Conservation (phyloP, 2,888 invertebrate genomes). For the Petrophora chlorosata region DNA sequence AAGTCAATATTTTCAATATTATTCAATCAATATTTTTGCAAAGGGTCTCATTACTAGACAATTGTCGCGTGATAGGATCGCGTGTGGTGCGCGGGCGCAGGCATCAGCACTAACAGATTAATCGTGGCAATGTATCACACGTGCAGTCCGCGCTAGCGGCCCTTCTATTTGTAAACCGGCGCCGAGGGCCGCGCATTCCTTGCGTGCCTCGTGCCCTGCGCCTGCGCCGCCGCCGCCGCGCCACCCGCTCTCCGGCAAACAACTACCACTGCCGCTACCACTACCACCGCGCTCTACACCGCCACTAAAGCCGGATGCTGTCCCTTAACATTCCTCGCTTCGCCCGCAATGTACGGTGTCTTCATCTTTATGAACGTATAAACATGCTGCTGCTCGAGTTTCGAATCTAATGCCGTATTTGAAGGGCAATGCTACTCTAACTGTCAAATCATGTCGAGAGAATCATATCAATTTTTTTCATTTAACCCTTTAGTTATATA, state of each 20-base stretch:
- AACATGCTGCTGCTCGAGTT: constrained; percentile 35
- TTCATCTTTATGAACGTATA: constrained; percentile 22
- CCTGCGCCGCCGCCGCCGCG: constrained; percentile 47
- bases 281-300: constrained; percentile 48
- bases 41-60: constrained; percentile 44
- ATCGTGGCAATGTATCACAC: constrained; percentile 78
- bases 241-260: constrained; percentile 45
- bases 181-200: constrained; percentile 81
- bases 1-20: too few species aligned
- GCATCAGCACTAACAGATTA: constrained; percentile 74
- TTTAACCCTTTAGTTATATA: constrained; percentile 43
- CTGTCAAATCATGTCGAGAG: constrained; percentile 64
- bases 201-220: constrained; percentile 72
- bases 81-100: constrained; percentile 57
- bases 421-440: constrained; percentile 60
- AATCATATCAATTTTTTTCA: constrained; percentile 60
- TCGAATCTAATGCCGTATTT: constrained; percentile 53
- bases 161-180: constrained; percentile 83
- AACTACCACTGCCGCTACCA: constrained; percentile 41
- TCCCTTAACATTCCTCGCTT: constrained; percentile 44
- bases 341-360: constrained; percentile 56
- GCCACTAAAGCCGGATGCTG: constrained; percentile 48
- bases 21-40: constrained; percentile 21
- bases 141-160: constrained; percentile 76
- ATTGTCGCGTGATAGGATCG: constrained; percentile 51